These are phyloP conservation scores for Porites rus DNA, from an alignment of 92 coral and sea anemone species.

Conservation along the genomic window DNA sequence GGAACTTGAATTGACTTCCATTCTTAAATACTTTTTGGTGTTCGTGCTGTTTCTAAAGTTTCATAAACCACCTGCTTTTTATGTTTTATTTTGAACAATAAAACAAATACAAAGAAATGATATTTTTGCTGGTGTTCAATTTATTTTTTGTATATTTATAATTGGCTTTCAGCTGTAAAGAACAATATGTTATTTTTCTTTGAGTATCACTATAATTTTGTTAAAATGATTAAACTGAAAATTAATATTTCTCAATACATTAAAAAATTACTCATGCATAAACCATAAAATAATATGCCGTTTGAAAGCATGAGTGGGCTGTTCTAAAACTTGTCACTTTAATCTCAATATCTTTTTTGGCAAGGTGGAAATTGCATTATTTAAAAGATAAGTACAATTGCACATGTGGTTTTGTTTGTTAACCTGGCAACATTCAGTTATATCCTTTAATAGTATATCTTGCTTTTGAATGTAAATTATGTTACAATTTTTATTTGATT, in stretches of 20 bases:
- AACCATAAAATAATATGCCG: neutral
- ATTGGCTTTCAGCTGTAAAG: neutral
- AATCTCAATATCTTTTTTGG: neutral
- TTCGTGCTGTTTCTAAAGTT: neutral
- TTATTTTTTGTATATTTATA: neutral
- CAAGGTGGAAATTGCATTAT: too few species aligned
- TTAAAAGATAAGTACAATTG: too few species aligned
- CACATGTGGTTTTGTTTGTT: neutral
- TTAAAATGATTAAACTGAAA: neutral
- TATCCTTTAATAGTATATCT: too few species aligned
- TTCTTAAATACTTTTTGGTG: neutral
- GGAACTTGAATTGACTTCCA: neutral
- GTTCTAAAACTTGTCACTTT: neutral
- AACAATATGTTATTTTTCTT: neutral
- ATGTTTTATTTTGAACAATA: neutral
- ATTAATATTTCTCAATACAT: too few species aligned
- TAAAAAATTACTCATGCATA: too few species aligned
- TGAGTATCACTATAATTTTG: neutral
- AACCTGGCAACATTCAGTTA: neutral
- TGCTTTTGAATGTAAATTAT: too few species aligned
- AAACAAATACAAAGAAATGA: neutral
- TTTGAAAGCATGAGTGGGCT: neutral
- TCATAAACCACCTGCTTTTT: neutral
- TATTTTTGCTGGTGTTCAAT: constrained; percentile 5
- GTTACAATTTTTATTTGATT: too few species aligned